These are phyloP conservation scores for Eristalis arbustorum DNA, from an alignment of 2,888 invertebrate genomes.

Conservation along the genomic window DNA sequence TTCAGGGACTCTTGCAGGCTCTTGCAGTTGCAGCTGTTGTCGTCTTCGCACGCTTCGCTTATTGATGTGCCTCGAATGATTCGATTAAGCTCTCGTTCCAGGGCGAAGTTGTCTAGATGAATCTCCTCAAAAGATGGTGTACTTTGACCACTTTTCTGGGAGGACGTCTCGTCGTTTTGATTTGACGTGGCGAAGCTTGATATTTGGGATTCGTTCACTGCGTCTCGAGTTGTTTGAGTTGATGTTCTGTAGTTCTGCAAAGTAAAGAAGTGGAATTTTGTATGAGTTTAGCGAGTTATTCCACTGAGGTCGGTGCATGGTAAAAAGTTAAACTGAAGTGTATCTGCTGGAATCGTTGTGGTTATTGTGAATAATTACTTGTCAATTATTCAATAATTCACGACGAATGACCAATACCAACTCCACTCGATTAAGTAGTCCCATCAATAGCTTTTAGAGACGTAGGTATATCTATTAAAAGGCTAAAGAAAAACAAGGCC, in stretches of 20 bases:
- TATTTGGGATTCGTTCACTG: conserved; percentile 10
- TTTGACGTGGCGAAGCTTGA: background rate
- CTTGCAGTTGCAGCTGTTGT: conserved; percentile 64
- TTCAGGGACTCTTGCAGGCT: conserved; percentile 59
- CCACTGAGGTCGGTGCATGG: too few species aligned
- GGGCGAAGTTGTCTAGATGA: conserved; percentile 55
- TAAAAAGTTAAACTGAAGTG: too few species aligned
- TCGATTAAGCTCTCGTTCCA: conserved; percentile 55
- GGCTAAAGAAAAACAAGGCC: too few species aligned
- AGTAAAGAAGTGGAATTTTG: background rate
- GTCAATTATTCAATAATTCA: too few species aligned
- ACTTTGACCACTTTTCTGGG: conserved; percentile 42
- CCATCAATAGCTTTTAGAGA: too few species aligned
- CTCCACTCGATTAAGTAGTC: too few species aligned
- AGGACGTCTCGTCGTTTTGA: conserved; percentile 19
- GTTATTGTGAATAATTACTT: too few species aligned
- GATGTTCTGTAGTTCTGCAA: conserved; percentile 37
- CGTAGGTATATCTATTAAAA: too few species aligned
- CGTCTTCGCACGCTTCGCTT: conserved; percentile 63
- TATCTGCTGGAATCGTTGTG: too few species aligned
- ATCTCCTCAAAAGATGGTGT: conserved; percentile 62
- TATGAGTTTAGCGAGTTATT: background rate
- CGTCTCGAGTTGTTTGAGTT: conserved; percentile 8
- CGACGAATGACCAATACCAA: too few species aligned
- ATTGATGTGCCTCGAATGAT: conserved; percentile 60